Percentiles rank a stretch among this genome's conserved stretches.
Conservation (phyloP, 2,888 invertebrate genomes). For the Netelia fuscicornis region DNA sequence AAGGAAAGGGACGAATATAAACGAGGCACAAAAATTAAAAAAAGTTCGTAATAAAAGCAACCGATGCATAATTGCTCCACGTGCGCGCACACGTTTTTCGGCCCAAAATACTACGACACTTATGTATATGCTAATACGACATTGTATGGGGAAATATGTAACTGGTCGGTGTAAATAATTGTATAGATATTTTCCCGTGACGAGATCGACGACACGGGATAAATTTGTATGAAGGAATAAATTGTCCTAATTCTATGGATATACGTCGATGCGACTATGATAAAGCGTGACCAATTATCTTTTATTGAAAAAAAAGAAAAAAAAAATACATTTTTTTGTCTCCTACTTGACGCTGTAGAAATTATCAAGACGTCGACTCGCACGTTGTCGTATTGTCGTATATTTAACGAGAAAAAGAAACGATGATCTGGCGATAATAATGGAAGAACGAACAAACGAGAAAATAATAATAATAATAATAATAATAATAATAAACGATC, state of each 20-base stretch:
- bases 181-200: slow-evolving; percentile 77
- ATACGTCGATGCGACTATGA: background rate
- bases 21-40: background rate
- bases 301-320: background rate
- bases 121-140: slow-evolving; percentile 31
- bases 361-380: background rate
- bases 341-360: background rate
- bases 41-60: background rate
- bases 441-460: background rate
- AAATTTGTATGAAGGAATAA: slow-evolving; percentile 67
- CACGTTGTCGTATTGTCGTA: background rate
- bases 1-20: background rate
- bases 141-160: slow-evolving; percentile 49
- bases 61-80: background rate
- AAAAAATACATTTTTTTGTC: background rate
- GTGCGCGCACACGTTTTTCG: slow-evolving; percentile 10
- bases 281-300: slow-evolving; percentile 36
- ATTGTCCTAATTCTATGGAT: slow-evolving; percentile 39
- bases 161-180: slow-evolving; percentile 79
- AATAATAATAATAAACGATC: background rate
- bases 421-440: background rate
- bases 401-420: background rate
- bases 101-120: slow-evolving; percentile 6
- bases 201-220: slow-evolving; percentile 44
- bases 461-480: no score